Percentiles rank a stretch among this genome's conserved stretches.
Evolutionary conservation across 1,140 invertebrate species (phyloP).

Genomic region (Calosoma granatense): DNA sequence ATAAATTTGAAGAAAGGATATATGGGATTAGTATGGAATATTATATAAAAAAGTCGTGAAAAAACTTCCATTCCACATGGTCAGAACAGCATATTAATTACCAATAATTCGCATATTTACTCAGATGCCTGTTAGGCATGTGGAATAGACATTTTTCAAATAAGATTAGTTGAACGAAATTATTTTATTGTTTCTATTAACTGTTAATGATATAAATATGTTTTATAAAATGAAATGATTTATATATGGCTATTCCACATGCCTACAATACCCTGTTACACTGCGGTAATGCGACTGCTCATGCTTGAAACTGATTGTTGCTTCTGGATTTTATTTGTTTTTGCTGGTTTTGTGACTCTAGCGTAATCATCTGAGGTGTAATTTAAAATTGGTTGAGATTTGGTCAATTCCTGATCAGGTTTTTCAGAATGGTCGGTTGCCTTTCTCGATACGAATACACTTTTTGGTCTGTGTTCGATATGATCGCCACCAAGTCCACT

Average conservation of each 20-base stretch:
- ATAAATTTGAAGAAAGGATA: not conserved
- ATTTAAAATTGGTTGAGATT: not conserved
- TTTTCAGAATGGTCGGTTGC: not conserved
- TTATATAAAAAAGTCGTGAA: conserved; percentile 15
- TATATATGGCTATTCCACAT: conserved; percentile 15
- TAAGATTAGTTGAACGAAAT: conserved; percentile 6
- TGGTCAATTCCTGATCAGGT: not conserved
- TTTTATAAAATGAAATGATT: conserved; percentile 11
- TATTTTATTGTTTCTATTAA: conserved; percentile 11
- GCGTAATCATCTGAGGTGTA: not conserved
- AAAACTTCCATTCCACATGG: conserved; percentile 26
- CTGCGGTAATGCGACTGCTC: not conserved
- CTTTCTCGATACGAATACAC: not conserved
- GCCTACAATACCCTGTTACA: not conserved
- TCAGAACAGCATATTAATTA: conserved; percentile 13
- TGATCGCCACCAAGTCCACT: not conserved
- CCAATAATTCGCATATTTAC: conserved; percentile 6
- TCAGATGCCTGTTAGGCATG: conserved; percentile 17
- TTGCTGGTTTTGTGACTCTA: not conserved
- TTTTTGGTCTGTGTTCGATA: not conserved
- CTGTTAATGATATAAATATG: conserved; percentile 2
- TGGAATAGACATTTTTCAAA: conserved; percentile 19
- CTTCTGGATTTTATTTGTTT: not conserved
- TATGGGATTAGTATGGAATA: conserved; percentile 15
- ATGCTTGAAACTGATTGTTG: not conserved